Conservation (phyloP, 1,140 invertebrate species). For the Ceratitis capitata region DNA sequence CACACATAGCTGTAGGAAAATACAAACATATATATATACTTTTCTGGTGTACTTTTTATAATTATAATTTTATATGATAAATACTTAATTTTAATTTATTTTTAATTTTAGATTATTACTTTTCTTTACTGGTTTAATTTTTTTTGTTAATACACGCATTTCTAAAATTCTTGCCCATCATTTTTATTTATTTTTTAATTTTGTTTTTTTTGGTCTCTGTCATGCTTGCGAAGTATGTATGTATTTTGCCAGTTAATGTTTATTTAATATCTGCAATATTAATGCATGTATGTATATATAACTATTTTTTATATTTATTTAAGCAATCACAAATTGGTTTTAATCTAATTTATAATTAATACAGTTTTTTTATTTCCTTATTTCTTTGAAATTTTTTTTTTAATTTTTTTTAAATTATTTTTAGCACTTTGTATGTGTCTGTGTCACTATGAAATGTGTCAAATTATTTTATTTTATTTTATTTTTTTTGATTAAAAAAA, state of each 20-base stretch:
- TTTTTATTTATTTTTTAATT: not conserved
- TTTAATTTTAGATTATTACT: too few species aligned
- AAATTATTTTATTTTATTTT: not conserved
- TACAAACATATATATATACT: constrained; percentile 7
- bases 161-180: not conserved
- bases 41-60: not conserved
- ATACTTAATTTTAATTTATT: too few species aligned
- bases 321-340: constrained; percentile 40
- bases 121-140: not conserved
- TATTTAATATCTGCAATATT: constrained; percentile 2
- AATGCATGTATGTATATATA: too few species aligned
- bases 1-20: constrained; percentile 27
- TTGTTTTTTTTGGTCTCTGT: too few species aligned
- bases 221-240: too few species aligned
- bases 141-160: too few species aligned
- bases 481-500: not conserved
- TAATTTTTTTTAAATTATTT: not conserved
- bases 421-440: not conserved
- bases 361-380: constrained; percentile 46
- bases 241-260: not conserved
- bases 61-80: too few species aligned
- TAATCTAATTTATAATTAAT: constrained; percentile 41
- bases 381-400: not conserved
- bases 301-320: too few species aligned
- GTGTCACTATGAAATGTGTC: not conserved